phyloP scores from a whole-genome alignment of 1,140 invertebrate species.

The Drosophila novamexicana region DNA sequence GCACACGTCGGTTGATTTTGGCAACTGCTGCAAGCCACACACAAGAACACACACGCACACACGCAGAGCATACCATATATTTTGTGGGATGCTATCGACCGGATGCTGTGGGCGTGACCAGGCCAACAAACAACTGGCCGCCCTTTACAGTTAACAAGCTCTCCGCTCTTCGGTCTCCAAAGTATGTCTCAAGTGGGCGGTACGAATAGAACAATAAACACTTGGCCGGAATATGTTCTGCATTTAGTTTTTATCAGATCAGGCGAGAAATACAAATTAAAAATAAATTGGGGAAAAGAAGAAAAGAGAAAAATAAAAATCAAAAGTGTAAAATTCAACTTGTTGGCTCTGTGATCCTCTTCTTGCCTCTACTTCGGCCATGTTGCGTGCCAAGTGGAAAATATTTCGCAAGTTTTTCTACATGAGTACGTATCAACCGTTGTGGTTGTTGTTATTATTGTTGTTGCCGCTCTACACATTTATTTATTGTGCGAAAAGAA shows the following conservation, averaged over 20 bases:
- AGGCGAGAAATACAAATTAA: slow-evolving; percentile 64
- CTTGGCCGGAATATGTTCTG: slow-evolving; percentile 60
- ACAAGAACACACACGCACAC: slow-evolving; percentile 3
- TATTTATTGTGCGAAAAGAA: slow-evolving; percentile 74
- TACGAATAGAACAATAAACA: slow-evolving; percentile 58
- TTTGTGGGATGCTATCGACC: slow-evolving; percentile 12
- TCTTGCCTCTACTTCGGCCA: slow-evolving; percentile 44
- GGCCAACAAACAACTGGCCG: slow-evolving; percentile 29
- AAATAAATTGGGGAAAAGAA: slow-evolving; percentile 62
- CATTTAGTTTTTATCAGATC: slow-evolving; percentile 65
- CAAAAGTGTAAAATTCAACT: slow-evolving; percentile 79
- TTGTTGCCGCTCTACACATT: slow-evolving; percentile 55
- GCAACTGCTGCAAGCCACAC: slow-evolving; percentile 54
- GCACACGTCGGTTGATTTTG: slow-evolving; percentile 55
- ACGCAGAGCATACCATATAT: slow-evolving; percentile 1
- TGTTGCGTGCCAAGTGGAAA: slow-evolving; percentile 82
- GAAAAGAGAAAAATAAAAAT: slow-evolving; percentile 44
- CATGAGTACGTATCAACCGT: slow-evolving; percentile 36
- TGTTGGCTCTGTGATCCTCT: slow-evolving; percentile 32
- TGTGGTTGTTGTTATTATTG: slow-evolving; percentile 25
- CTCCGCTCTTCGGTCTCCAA: background rate
- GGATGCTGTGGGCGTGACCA: slow-evolving; percentile 33
- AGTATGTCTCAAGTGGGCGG: slow-evolving; percentile 46
- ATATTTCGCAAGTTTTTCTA: slow-evolving; percentile 81
- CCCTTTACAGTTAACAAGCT: slow-evolving; percentile 46